A percentile compares a stretch with the other conserved stretches of the same genome.
Conservation (phyloP, 2,113 vertebrate genomes). For the Saguinus midas region DNA sequence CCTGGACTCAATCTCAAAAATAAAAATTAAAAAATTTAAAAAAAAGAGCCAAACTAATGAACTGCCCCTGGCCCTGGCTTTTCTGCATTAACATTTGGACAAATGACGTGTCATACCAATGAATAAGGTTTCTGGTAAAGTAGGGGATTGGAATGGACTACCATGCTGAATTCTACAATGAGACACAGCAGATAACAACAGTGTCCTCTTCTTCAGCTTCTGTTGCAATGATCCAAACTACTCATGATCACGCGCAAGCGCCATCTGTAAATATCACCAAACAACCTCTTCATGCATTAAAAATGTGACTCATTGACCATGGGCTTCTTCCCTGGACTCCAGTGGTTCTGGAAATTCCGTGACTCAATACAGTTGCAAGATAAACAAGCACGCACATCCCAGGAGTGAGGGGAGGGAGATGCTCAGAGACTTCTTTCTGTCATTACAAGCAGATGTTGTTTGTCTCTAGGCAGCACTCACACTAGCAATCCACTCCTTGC, state of each 20-base stretch:
- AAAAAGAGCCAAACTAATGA: background rate
- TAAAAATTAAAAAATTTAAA: no score
- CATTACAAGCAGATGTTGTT: conserved; percentile 8
- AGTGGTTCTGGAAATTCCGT: conserved; percentile 45
- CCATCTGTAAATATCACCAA: background rate
- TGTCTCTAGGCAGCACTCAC: no score
- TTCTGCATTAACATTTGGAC: background rate
- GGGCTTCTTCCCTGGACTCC: background rate
- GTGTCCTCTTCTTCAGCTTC: background rate
- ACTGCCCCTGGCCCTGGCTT: background rate
- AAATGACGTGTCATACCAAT: no score
- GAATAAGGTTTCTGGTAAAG: background rate
- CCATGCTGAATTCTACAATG: background rate
- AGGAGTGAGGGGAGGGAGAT: background rate
- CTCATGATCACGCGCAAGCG: background rate
- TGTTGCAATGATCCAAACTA: background rate
- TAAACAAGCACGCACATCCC: background rate
- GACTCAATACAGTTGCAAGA: conserved; percentile 44
- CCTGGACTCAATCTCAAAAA: no score
- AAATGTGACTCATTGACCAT: conserved; percentile 51
- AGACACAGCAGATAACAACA: background rate
- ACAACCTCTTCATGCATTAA: background rate
- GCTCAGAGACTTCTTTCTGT: background rate
- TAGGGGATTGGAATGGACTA: background rate
- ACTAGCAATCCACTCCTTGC: background rate